Conservation (phyloP, 30 jellyfish, hydroid and myxozoan species). For the Aurelia sp. region DNA sequence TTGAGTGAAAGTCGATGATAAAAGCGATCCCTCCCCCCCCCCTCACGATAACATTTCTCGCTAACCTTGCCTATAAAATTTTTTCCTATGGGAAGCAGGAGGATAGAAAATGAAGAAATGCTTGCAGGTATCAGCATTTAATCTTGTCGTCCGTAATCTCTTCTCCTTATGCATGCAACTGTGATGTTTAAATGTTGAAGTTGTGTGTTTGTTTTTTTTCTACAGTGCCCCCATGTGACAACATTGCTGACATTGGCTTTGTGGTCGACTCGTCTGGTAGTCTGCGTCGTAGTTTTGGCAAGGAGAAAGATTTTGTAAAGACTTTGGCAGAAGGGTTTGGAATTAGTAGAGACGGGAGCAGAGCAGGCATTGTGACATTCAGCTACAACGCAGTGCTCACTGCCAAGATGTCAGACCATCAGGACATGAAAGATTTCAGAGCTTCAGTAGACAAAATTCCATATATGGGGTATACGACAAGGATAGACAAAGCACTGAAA, state of each 20-base stretch:
- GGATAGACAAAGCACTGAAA: slow-evolving; percentile 73
- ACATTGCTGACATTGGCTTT: slow-evolving; percentile 71
- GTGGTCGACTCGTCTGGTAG: slow-evolving; percentile 82
- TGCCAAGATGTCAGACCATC: slow-evolving; percentile 54
- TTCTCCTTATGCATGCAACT: no score
- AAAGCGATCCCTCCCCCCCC: no score
- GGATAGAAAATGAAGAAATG: no score
- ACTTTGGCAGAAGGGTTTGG: slow-evolving; percentile 21
- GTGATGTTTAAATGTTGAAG: no score
- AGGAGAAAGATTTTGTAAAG: slow-evolving; percentile 69
- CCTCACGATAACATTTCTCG: no score
- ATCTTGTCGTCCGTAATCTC: no score
- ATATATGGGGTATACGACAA: slow-evolving; percentile 71
- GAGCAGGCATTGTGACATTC: slow-evolving; percentile 74
- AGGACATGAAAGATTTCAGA: slow-evolving; percentile 23
- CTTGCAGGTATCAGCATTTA: no score
- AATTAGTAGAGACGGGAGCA: slow-evolving; percentile 41
- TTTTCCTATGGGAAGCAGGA: no score
- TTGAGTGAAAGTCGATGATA: no score
- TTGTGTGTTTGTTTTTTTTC: no score
- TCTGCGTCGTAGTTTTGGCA: slow-evolving; percentile 52
- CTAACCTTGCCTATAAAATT: no score
- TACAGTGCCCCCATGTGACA: slow-evolving; percentile 13
- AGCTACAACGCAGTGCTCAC: slow-evolving; percentile 73
- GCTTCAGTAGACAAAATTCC: slow-evolving; percentile 67